These are phyloP conservation scores for Quadroppia sp. DNA, from an alignment of 2,888 invertebrate genomes.

Conservation along the genomic window DNA sequence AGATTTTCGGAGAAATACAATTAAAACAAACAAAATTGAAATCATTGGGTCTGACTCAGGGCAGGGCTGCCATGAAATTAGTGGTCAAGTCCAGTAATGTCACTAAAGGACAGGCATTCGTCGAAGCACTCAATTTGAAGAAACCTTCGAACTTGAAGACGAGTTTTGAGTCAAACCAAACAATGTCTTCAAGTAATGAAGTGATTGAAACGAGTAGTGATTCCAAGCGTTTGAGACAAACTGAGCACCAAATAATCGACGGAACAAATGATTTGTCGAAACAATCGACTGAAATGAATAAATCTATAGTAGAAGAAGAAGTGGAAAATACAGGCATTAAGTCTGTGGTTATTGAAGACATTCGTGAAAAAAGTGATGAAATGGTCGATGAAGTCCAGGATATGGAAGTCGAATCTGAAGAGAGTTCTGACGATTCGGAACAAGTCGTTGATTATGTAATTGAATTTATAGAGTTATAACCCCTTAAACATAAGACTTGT, in stretches of 20 bases:
- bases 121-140: conserved; percentile 35
- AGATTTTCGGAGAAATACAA: conserved; percentile 53
- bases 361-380: not conserved
- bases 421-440: not conserved
- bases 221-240: not conserved
- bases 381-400: not conserved
- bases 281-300: not conserved
- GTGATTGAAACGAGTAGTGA: not conserved
- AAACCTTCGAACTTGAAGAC: not conserved
- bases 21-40: conserved; percentile 67
- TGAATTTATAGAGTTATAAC: too few species aligned
- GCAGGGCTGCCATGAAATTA: conserved; percentile 66
- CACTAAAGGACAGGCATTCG: conserved; percentile 21
- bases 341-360: not conserved
- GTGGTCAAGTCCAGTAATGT: conserved; percentile 1
- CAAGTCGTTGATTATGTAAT: conserved; percentile 10
- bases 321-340: not conserved
- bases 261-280: not conserved
- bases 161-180: conserved; percentile 21
- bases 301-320: not conserved
- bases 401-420: conserved; percentile 5
- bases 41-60: conserved; percentile 70
- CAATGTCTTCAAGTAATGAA: not conserved
- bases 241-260: not conserved
- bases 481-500: too few species aligned